Conservation (phyloP, 2,113 vertebrate species). For the Melanotaenia duboulayi region DNA sequence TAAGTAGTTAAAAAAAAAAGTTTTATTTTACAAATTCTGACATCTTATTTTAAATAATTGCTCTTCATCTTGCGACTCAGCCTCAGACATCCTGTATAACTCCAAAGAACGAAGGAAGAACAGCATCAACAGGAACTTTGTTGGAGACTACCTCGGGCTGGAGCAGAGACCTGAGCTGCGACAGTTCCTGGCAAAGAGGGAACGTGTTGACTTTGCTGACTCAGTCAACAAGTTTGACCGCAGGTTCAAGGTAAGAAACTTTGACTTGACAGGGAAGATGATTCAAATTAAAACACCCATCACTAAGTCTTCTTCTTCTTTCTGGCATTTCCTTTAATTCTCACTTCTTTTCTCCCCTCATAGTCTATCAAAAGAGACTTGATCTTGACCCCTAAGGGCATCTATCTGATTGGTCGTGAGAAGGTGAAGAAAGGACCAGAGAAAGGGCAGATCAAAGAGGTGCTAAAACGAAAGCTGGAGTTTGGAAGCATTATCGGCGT, state of each 20-base stretch:
- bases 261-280: neutral
- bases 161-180: conserved; percentile 93
- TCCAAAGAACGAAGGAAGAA: conserved; percentile 93
- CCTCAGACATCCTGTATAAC: conserved; percentile 95
- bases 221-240: conserved; percentile 95
- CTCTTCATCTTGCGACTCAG: conserved; percentile 70
- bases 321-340: conserved; percentile 7
- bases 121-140: conserved; percentile 98
- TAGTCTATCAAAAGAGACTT: conserved; percentile 95
- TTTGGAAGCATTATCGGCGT: conserved; percentile 84
- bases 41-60: neutral
- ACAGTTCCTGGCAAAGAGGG: conserved; percentile 93
- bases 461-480: conserved; percentile 94
- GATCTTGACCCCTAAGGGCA: conserved; percentile 91
- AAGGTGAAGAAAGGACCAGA: conserved; percentile 96
- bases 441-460: conserved; percentile 94
- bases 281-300: neutral
- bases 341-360: conserved; percentile 13
- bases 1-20: conserved; percentile 58
- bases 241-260: conserved; percentile 94
- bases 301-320: conserved; percentile 11
- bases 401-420: conserved; percentile 95
- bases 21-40: neutral
- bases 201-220: conserved; percentile 92
- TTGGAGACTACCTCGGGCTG: conserved; percentile 96